A percentile compares a stretch with the other conserved stretches of the same genome.
These are phyloP conservation scores for Aplysia californica DNA, from an alignment of 1,140 invertebrate genomes.

Conservation along the genomic window DNA sequence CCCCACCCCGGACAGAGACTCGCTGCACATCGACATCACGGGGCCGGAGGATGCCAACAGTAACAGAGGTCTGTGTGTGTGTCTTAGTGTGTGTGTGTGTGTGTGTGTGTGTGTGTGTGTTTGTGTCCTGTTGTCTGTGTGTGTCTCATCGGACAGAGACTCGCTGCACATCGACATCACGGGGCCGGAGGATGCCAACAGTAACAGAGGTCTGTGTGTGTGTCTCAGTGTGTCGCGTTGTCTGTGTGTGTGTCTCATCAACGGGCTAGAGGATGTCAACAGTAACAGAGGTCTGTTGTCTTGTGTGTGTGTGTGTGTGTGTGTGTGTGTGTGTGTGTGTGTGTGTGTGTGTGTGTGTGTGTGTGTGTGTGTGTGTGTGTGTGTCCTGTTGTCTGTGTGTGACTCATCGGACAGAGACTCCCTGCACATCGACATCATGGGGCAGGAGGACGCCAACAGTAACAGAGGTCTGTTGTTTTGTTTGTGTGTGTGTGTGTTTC, in stretches of 20 bases:
- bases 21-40: constrained; percentile 82
- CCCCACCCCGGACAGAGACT: constrained; percentile 62
- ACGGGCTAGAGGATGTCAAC: constrained; percentile 69
- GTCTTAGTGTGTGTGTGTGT: too few species aligned
- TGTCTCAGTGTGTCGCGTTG: too few species aligned
- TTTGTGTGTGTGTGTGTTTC: too few species aligned
- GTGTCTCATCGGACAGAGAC: constrained; percentile 62
- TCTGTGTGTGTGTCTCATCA: too few species aligned
- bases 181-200: constrained; percentile 66
- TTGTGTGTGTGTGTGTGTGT: too few species aligned
- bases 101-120: too few species aligned
- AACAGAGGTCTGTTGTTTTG: constrained; percentile 40
- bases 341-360: too few species aligned
- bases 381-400: too few species aligned
- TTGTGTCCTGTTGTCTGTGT: too few species aligned
- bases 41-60: constrained; percentile 67
- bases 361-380: too few species aligned
- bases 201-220: constrained; percentile 40
- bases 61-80: constrained; percentile 39
- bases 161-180: constrained; percentile 83
- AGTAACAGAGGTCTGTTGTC: constrained; percentile 42
- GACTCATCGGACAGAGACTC: constrained; percentile 63
- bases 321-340: too few species aligned
- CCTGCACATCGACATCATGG: constrained; percentile 83
- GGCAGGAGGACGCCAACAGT: constrained; percentile 62